Evolutionary conservation across 1,140 invertebrate species (phyloP).

Genomic region (Drosophila simulans): DNA sequence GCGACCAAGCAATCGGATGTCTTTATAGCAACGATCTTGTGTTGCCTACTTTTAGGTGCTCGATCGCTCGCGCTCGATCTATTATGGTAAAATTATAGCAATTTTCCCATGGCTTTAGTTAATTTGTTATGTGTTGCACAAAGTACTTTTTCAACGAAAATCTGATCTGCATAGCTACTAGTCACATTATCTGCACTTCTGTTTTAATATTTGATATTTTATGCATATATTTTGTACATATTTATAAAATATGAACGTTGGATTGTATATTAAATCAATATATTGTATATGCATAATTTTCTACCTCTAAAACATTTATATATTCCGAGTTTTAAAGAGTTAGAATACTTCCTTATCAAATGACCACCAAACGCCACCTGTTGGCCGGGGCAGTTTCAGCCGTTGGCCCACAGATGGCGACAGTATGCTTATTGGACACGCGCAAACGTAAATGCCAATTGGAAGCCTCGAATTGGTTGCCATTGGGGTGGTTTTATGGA

Average conservation of each 20-base stretch:
- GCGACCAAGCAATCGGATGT: not conserved
- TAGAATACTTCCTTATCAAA: not conserved
- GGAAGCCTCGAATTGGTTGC: constrained; percentile 60
- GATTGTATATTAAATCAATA: no score
- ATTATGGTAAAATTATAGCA: not conserved
- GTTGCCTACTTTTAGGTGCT: constrained; percentile 53
- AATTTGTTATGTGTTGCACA: no score
- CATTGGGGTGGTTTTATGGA: constrained; percentile 66
- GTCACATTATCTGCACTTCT: no score
- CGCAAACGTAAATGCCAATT: constrained; percentile 81
- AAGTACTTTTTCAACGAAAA: no score
- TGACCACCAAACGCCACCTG: constrained; percentile 57
- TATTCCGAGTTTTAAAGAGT: not conserved
- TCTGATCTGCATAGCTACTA: not conserved
- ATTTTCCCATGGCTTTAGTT: not conserved
- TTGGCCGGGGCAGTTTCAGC: constrained; percentile 30
- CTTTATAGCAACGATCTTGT: constrained; percentile 58
- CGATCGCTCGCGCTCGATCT: not conserved
- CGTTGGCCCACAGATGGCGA: constrained; percentile 57
- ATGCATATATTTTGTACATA: no score
- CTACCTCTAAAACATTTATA: not conserved
- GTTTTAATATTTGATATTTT: no score
- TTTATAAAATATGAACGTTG: no score
- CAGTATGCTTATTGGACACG: constrained; percentile 68
- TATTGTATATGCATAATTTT: no score